These are phyloP conservation scores for Acipenser ruthenus DNA, from an alignment of 2,797 vertebrate genomes.

Conservation along the genomic window DNA sequence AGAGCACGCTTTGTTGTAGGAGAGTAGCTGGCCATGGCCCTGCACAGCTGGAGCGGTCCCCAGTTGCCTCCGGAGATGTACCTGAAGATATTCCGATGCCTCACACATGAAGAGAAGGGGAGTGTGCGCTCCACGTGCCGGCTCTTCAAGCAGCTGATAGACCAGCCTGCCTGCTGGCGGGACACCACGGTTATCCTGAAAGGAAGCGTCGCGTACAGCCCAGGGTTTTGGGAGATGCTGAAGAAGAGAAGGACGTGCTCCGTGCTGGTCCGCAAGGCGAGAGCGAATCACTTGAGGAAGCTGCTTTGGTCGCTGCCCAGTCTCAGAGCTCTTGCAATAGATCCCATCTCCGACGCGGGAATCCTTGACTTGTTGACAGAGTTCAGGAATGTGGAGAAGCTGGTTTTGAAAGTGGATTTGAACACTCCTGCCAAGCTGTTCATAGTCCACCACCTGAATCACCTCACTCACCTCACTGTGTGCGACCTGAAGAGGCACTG, in stretches of 20 bases:
- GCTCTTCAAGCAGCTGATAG: slow-evolving; percentile 30
- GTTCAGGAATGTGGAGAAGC: slow-evolving; percentile 30
- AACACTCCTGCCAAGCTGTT: slow-evolving; percentile 19
- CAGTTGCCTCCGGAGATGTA: slow-evolving; percentile 39
- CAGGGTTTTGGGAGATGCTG: slow-evolving; percentile 36
- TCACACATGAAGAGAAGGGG: slow-evolving; percentile 28
- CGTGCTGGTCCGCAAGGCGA: slow-evolving; percentile 29
- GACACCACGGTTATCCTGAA: slow-evolving; percentile 27
- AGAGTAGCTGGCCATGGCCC: neutral
- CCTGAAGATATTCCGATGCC: slow-evolving; percentile 30
- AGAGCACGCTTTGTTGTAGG: too few species aligned
- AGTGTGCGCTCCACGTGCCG: slow-evolving; percentile 31
- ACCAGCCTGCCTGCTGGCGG: slow-evolving; percentile 33
- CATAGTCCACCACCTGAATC: slow-evolving; percentile 22
- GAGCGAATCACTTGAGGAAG: slow-evolving; percentile 28
- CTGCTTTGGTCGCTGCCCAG: slow-evolving; percentile 29
- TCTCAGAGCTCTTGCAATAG: slow-evolving; percentile 31
- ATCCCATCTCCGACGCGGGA: slow-evolving; percentile 24
- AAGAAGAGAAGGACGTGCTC: slow-evolving; percentile 27
- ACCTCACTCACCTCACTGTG: slow-evolving; percentile 36
- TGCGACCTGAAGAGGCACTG: slow-evolving; percentile 24
- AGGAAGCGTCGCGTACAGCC: slow-evolving; percentile 22
- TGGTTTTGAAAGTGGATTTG: slow-evolving; percentile 28
- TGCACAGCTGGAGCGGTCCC: neutral
- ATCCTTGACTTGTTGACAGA: slow-evolving; percentile 21